Evolutionary conservation across 2,797 vertebrate species (phyloP).

Genomic region (Lagorchestes hirsutus): DNA sequence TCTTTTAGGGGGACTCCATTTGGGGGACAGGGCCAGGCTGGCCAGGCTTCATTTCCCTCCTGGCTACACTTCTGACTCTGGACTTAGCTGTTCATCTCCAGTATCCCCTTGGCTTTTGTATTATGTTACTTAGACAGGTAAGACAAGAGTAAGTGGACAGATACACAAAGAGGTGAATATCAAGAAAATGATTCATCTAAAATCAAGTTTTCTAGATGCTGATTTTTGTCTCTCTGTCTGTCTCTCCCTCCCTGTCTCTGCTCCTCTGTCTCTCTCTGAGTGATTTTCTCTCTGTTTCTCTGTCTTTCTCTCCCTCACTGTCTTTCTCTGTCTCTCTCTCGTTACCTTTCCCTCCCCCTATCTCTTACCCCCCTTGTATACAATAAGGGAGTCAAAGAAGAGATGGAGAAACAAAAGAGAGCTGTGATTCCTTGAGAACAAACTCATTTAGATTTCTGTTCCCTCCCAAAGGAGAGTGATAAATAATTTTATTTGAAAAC

Average conservation of each 20-base stretch:
- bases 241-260: no score
- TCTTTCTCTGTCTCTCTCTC: no score
- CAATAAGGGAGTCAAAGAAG: background rate
- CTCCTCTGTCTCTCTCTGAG: no score
- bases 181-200: background rate
- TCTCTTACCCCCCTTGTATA: background rate
- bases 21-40: no score
- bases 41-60: background rate
- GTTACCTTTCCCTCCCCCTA: accelerated
- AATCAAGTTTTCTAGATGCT: background rate
- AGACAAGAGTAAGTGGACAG: background rate
- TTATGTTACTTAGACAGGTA: background rate
- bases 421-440: background rate
- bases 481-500: background rate
- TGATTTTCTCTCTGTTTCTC: no score
- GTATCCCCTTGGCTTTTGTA: background rate
- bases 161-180: background rate
- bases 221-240: no score
- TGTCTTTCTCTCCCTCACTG: no score
- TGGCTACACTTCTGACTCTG: background rate
- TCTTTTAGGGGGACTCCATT: no score
- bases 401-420: background rate
- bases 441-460: background rate
- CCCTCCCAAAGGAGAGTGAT: background rate
- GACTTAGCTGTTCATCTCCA: background rate